phyloP scores from a whole-genome alignment of 2,888 invertebrate genomes.

The Zaprionus lineosus region DNA sequence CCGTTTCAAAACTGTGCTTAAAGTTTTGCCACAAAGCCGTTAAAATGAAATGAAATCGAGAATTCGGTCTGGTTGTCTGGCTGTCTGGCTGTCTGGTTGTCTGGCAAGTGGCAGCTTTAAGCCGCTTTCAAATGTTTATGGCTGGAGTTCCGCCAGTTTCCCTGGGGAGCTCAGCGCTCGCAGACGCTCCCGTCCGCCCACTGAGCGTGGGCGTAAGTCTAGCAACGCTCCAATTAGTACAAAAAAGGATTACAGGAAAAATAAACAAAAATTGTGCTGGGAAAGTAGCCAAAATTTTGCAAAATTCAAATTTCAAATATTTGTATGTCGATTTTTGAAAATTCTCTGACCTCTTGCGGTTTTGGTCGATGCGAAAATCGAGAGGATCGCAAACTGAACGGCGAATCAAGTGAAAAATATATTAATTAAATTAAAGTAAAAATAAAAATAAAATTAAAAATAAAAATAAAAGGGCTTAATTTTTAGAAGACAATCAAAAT shows the following conservation, averaged over 20 bases:
- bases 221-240: constrained; percentile 72
- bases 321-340: not conserved
- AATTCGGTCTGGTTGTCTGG: constrained; percentile 36
- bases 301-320: constrained; percentile 20
- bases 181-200: too few relatives aligned
- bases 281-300: constrained; percentile 14
- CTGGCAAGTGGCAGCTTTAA: constrained; percentile 56
- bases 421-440: too few relatives aligned
- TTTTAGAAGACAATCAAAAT: too few relatives aligned
- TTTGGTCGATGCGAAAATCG: too few relatives aligned
- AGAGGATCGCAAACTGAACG: too few relatives aligned
- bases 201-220: constrained; percentile 34
- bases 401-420: too few relatives aligned
- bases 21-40: constrained; percentile 37
- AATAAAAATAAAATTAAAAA: constrained; percentile 31
- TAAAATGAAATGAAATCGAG: constrained; percentile 46
- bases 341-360: constrained; percentile 36
- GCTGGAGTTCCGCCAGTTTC: constrained; percentile 9
- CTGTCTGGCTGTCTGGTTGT: too few relatives aligned
- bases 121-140: constrained; percentile 50
- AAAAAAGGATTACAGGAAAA: constrained; percentile 67
- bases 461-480: not conserved
- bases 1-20: constrained; percentile 1
- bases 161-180: too few relatives aligned
- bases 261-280: constrained; percentile 51